These are phyloP conservation scores for Bombus superbus DNA, from an alignment of 1,140 invertebrate genomes.

Conservation along the genomic window DNA sequence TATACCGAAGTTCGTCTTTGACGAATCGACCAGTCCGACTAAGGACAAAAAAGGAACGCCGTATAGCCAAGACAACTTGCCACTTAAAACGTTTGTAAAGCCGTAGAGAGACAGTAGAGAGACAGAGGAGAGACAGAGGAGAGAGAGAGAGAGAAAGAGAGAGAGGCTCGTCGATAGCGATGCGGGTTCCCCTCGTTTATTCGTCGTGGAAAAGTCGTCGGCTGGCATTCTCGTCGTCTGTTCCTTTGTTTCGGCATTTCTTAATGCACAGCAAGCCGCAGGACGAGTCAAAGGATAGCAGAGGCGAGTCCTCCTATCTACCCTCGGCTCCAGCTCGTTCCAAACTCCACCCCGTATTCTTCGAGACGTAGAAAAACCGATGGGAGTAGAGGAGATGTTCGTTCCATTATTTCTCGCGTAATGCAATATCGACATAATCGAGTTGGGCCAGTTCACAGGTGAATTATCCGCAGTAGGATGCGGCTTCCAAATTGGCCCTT, in stretches of 20 bases:
- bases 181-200: conserved; percentile 68
- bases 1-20: conserved; percentile 70
- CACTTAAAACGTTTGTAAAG: conserved; percentile 74
- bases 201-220: conserved; percentile 71
- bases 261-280: conserved; percentile 72
- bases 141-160: conserved; percentile 41
- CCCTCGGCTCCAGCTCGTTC: not conserved
- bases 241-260: conserved; percentile 76
- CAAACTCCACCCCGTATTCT: not conserved
- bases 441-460: conserved; percentile 55
- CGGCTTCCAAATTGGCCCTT: conserved; percentile 56
- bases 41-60: conserved; percentile 32
- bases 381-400: conserved; percentile 24
- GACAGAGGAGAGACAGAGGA: conserved; percentile 4
- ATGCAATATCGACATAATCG: conserved; percentile 61
- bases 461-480: conserved; percentile 58
- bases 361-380: conserved; percentile 19
- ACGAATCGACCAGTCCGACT: conserved; percentile 64
- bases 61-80: conserved; percentile 71
- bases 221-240: conserved; percentile 66
- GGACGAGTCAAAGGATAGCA: conserved; percentile 54
- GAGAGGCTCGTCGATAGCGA: conserved; percentile 47
- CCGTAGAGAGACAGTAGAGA: conserved; percentile 47
- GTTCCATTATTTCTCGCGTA: conserved; percentile 60
- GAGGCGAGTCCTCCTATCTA: not conserved